Evolutionary conservation across 2,797 vertebrate species (phyloP).

Genomic region (Podargus strigoides): DNA sequence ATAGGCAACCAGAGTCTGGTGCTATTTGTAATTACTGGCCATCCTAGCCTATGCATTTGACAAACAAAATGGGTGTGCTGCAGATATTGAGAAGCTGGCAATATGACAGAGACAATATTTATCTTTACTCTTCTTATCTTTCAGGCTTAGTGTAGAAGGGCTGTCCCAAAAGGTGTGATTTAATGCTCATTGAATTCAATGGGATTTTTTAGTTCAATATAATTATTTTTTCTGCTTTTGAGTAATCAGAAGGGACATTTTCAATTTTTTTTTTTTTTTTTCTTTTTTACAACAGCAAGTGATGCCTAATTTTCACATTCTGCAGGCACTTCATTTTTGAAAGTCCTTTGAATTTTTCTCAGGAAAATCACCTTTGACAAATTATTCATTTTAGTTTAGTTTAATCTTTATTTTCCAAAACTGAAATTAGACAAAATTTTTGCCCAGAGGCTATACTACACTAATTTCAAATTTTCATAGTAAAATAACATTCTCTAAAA

Average conservation of each 20-base stretch:
- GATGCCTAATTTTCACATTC: not conserved
- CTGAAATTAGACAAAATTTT: not conserved
- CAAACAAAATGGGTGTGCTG: not conserved
- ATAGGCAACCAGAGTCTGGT: not conserved
- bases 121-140: not conserved
- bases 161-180: not conserved
- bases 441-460: not conserved
- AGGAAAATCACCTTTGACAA: not conserved
- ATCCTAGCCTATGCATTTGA: not conserved
- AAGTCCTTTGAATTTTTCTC: not conserved
- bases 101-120: not conserved
- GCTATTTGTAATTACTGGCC: not conserved
- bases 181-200: not conserved
- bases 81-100: not conserved
- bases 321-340: not conserved
- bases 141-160: not conserved
- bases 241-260: not conserved
- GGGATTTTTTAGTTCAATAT: not conserved
- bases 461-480: not conserved
- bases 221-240: not conserved
- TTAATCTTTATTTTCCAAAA: slow-evolving; percentile 1
- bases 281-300: not conserved
- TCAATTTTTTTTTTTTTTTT: not conserved
- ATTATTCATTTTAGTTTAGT: not conserved
- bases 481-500: not conserved